Conservation (phyloP, 2,113 vertebrate genomes). For the Cavia aperea region DNA sequence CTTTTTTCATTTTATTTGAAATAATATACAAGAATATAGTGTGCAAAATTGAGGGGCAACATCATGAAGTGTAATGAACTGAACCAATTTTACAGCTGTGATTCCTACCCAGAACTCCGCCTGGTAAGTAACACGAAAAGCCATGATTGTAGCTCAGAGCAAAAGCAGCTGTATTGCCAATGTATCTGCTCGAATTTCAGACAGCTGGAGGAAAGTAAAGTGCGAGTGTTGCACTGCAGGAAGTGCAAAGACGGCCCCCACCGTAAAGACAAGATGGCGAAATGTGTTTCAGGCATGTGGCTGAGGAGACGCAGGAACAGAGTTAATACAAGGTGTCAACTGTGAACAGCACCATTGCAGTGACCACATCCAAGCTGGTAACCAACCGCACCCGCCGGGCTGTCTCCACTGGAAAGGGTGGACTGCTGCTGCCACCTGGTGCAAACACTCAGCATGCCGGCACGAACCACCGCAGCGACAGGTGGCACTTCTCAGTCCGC, state of each 20-base stretch:
- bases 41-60: conserved; percentile 96
- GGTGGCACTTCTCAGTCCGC: conserved; percentile 52
- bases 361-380: conserved; percentile 72
- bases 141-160: conserved; percentile 84
- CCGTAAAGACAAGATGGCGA: conserved; percentile 78
- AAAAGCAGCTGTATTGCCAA: conserved; percentile 73
- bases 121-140: conserved; percentile 80
- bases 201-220: conserved; percentile 81
- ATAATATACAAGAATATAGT: conserved; percentile 99
- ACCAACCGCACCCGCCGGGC: conserved; percentile 50
- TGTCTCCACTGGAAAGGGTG: conserved; percentile 36
- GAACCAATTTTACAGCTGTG: conserved; percentile 80
- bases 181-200: conserved; percentile 72
- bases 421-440: conserved; percentile 60
- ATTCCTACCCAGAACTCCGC: conserved; percentile 79
- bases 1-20: conserved; percentile 93
- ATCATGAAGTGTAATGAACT: conserved; percentile 84
- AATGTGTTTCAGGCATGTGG: conserved; percentile 76
- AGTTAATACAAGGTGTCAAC: conserved; percentile 72
- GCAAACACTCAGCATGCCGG: background rate
- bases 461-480: background rate
- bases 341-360: conserved; percentile 76
- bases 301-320: conserved; percentile 76
- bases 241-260: conserved; percentile 86
- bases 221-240: conserved; percentile 82